Evolutionary conservation across 2,113 vertebrate genomes (phyloP), one percentile per base, ranked within the genome.

Genomic region (Poeciliopsis prolifica): DNA sequence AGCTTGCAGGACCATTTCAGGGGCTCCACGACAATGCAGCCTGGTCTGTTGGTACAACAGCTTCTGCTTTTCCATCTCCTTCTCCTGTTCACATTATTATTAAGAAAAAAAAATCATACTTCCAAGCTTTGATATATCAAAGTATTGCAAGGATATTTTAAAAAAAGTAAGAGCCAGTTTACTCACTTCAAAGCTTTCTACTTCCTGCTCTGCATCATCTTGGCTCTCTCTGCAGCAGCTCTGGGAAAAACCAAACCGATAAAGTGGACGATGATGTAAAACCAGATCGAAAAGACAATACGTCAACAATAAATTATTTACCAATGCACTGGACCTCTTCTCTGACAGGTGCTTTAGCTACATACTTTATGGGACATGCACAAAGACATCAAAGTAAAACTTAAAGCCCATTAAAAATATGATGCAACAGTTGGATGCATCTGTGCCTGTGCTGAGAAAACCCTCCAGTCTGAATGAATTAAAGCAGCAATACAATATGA

Each of bases 61-160:
- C 86, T 96, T 97, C 88, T 98, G 97, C 79, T 99, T 99, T 86
- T 97, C 96, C 95, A 97, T 95, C 92, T 99, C 97, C 76, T 99
- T 99, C 91, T 98, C 97, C 97, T 99, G 19, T n/a, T 48, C 17
- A 42, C 44, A 19, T 19, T 48, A 19, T 48, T 48, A 48, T 58
- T 9, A 90, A 65, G 22, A 11, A 24, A 22, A 5, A 19, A 9
- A 48, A 22, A 58, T 35, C 0, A 26, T 12, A 13, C 10, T 31
- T 24, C 0, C 44, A 73, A 68, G 64, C 5, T 35, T 48, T 44
- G n/a, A 10, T 13, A 11, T 12, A 6, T 4, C 60, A 74, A 48
- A 19, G 4, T 10, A 58, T 14, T 13, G 68, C 33, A 68, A 48
- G 30, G 3, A 68, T 12, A 62, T 28, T 2, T 10, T 74, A 60